A percentile compares a stretch with the other conserved stretches of the same genome.
phyloP scores from a whole-genome alignment of 1,140 invertebrate genomes.

The Drosophila quadrilineata region DNA sequence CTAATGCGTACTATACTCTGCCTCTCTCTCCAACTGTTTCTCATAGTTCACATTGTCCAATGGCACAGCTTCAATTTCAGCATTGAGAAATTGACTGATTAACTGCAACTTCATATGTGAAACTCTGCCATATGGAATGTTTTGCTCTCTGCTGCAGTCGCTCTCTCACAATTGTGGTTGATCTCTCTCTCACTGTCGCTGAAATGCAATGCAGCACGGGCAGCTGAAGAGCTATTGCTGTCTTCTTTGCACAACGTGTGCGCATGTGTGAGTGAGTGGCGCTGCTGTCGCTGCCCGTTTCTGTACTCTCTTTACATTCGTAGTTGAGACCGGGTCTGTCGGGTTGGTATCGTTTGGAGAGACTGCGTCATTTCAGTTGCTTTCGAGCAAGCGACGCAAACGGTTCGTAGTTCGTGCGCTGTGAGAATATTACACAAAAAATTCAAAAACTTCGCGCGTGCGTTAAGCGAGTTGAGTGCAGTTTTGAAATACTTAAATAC shows the following conservation, averaged over 20 bases:
- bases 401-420: constrained; percentile 50
- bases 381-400: constrained; percentile 56
- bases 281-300: constrained; percentile 1
- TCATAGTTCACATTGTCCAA: constrained; percentile 20
- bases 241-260: constrained; percentile 36
- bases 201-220: constrained; percentile 41
- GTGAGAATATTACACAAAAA: neutral
- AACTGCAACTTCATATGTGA: constrained; percentile 6
- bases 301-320: neutral
- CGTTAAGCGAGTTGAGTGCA: constrained; percentile 61
- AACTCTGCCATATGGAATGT: constrained; percentile 15
- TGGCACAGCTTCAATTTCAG: constrained; percentile 31
- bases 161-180: too few species aligned
- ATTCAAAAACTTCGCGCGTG: constrained; percentile 47
- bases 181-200: neutral
- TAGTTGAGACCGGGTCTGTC: constrained; percentile 5
- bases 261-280: constrained; percentile 16
- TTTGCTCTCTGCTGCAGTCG: neutral
- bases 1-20: too few species aligned
- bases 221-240: neutral
- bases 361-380: constrained; percentile 63
- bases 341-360: constrained; percentile 15
- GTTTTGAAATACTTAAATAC: constrained; percentile 52
- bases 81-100: constrained; percentile 15
- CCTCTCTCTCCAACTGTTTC: constrained; percentile 7